Evolutionary conservation across 2,797 vertebrate genomes (phyloP).

Genomic region (Tapera naevia): DNA sequence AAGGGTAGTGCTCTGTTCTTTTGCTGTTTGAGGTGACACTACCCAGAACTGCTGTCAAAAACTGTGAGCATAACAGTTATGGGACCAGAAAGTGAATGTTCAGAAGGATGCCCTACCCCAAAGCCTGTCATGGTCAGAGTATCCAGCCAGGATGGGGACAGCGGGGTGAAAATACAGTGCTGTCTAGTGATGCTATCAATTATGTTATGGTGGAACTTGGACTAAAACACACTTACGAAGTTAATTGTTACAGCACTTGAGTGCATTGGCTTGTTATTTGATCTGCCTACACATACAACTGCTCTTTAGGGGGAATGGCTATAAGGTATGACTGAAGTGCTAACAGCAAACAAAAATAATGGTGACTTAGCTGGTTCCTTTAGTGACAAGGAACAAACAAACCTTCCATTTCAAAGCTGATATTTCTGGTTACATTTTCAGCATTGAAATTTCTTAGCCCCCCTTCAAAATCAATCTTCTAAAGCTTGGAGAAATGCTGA

Average conservation of each 20-base stretch:
- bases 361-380: neutral
- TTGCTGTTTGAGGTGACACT: neutral
- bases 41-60: neutral
- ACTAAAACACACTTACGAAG: neutral
- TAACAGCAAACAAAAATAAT: neutral
- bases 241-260: neutral
- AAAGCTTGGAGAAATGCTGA: neutral
- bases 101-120: neutral
- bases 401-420: neutral
- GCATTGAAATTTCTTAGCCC: neutral
- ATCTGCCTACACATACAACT: neutral
- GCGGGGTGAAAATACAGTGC: fast-evolving
- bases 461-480: neutral
- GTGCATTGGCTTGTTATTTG: neutral
- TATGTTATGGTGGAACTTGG: neutral
- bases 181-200: neutral
- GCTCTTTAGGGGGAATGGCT: neutral
- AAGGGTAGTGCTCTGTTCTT: neutral
- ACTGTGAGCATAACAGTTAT: neutral
- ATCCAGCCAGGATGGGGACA: neutral
- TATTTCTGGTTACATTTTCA: neutral
- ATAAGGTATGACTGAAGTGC: neutral
- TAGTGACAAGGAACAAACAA: neutral
- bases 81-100: neutral
- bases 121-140: neutral